phyloP scores from a whole-genome alignment of 2,797 vertebrate genomes.

The Aeoliscus strigatus region DNA sequence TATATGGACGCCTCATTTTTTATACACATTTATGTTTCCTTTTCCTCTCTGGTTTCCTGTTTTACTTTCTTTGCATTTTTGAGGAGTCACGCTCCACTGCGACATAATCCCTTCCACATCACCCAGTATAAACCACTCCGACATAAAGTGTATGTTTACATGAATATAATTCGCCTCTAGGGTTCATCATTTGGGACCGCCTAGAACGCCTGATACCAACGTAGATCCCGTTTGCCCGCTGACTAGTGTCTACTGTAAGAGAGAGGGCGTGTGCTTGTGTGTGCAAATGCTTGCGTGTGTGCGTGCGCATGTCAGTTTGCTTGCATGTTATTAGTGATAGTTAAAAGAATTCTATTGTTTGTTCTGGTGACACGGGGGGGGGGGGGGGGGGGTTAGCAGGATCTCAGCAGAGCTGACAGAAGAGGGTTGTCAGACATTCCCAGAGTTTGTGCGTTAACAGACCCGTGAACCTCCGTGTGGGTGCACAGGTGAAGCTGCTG shows the following conservation, averaged over 20 bases:
- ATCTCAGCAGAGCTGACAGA: constrained; percentile 41
- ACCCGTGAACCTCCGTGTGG: constrained; percentile 24
- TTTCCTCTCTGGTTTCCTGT: constrained; percentile 63
- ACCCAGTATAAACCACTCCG: constrained; percentile 80
- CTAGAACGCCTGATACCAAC: constrained; percentile 59
- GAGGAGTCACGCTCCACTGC: constrained; percentile 71
- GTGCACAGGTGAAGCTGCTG: constrained; percentile 58
- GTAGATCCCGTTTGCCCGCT: constrained; percentile 57
- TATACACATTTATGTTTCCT: constrained; percentile 76
- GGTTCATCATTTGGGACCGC: constrained; percentile 65
- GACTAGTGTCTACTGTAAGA: constrained; percentile 44
- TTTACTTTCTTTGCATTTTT: constrained; percentile 69
- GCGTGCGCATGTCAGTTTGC: constrained; percentile 25
- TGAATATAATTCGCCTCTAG: constrained; percentile 72
- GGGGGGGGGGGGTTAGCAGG: constrained; percentile 43
- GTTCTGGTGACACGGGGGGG: constrained; percentile 46
- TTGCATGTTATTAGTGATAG: constrained; percentile 55
- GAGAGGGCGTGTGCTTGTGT: constrained; percentile 11
- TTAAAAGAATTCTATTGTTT: constrained; percentile 47
- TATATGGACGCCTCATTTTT: constrained; percentile 86
- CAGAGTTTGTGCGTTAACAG: constrained; percentile 43
- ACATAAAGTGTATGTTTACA: constrained; percentile 84
- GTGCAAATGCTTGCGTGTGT: constrained; percentile 20
- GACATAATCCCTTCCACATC: constrained; percentile 73
- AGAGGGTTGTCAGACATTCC: constrained; percentile 26